phyloP scores from a whole-genome alignment of 2,888 invertebrate genomes.

The Melanostoma scalare region DNA sequence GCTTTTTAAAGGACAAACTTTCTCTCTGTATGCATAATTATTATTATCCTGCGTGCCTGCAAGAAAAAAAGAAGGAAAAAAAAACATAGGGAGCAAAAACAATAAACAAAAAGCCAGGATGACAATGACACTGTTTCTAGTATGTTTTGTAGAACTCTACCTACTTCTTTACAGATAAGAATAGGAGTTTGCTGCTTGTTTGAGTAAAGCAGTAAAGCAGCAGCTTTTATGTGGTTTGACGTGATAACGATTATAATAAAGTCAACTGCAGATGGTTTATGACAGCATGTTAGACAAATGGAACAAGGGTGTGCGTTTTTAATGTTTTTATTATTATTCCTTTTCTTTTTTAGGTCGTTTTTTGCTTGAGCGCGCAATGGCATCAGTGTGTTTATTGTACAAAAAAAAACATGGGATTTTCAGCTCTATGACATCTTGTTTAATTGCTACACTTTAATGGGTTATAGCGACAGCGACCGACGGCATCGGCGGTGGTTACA shows the following conservation, averaged over 20 bases:
- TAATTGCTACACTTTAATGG: conserved; percentile 62
- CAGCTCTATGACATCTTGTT: conserved; percentile 44
- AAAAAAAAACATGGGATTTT: conserved; percentile 45
- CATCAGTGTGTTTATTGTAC: conserved; percentile 63
- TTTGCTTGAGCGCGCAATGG: conserved; percentile 41
- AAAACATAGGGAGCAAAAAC: not conserved
- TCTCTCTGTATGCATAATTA: conserved; percentile 52
- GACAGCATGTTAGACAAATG: conserved; percentile 61
- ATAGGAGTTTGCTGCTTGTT: not conserved
- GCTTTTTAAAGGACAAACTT: conserved; percentile 51
- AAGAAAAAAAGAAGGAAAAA: conserved; percentile 16
- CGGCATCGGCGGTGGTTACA: not conserved
- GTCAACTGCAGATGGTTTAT: conserved; percentile 71
- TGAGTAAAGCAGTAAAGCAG: conserved; percentile 33
- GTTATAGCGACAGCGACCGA: conserved; percentile 4
- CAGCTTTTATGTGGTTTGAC: conserved; percentile 68
- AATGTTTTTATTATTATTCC: conserved; percentile 51
- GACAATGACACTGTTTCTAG: conserved; percentile 16
- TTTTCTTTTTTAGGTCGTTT: conserved; percentile 54
- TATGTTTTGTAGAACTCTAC: conserved; percentile 1
- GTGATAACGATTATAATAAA: conserved; percentile 71
- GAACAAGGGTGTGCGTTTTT: conserved; percentile 15
- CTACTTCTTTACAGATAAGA: not conserved
- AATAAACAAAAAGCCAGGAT: conserved; percentile 29
- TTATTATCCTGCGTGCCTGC: conserved; percentile 59